Evolutionary conservation across 2,113 vertebrate species (phyloP).

Genomic region (Marmota monax): DNA sequence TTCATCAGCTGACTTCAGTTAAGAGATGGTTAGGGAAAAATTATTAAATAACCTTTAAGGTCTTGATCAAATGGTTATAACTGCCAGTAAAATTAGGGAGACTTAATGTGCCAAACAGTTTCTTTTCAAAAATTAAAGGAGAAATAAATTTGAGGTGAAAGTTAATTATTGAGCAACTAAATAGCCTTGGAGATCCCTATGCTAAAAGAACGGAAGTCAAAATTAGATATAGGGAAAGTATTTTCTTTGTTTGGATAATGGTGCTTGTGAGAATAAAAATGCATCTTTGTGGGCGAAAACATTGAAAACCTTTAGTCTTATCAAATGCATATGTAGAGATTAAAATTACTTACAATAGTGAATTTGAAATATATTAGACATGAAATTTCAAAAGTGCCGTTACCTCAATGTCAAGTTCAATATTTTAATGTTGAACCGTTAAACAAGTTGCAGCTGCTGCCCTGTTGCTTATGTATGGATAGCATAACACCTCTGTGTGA

Average conservation of each 20-base stretch:
- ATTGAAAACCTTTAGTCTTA: neutral
- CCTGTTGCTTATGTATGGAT: neutral
- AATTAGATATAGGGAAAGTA: neutral
- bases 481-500: neutral
- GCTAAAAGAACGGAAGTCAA: neutral
- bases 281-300: neutral
- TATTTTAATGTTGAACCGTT: slow-evolving; percentile 44
- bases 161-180: neutral
- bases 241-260: neutral
- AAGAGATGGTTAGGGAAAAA: neutral
- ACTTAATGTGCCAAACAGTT: neutral
- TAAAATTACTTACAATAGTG: slow-evolving; percentile 35
- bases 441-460: slow-evolving; percentile 40
- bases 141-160: neutral
- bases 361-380: slow-evolving; percentile 31
- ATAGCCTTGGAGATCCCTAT: neutral
- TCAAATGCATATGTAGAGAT: neutral
- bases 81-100: neutral
- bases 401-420: slow-evolving; percentile 36
- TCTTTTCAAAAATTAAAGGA: slow-evolving; percentile 21
- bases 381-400: neutral
- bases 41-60: slow-evolving; percentile 13
- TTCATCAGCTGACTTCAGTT: slow-evolving; percentile 25
- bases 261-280: neutral
- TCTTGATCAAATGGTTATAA: neutral